These are phyloP conservation scores for Pangasius macronema DNA, from an alignment of 2,797 vertebrate species.

Conservation along the genomic window DNA sequence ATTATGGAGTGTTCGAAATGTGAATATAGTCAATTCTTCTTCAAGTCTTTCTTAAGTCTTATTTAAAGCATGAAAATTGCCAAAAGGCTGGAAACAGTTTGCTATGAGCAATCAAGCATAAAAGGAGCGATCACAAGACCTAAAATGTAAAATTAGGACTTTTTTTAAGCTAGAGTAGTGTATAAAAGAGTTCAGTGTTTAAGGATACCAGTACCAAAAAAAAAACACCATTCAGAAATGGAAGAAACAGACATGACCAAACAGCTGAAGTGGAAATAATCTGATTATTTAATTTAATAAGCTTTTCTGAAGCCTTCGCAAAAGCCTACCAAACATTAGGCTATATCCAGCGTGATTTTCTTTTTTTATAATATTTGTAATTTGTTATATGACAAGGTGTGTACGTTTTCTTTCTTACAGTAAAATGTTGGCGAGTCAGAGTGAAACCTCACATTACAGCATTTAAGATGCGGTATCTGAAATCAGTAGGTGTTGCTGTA, in stretches of 20 bases:
- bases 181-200: not conserved
- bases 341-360: not conserved
- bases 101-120: too few species aligned
- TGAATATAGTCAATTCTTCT: not conserved
- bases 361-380: not conserved
- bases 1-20: not conserved
- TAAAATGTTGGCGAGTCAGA: not conserved
- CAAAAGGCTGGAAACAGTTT: not conserved
- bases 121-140: not conserved
- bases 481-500: constrained; percentile 24
- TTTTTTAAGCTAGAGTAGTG: not conserved
- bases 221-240: not conserved
- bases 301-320: not conserved
- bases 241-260: not conserved
- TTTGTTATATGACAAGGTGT: too few species aligned
- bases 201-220: not conserved
- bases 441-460: not conserved
- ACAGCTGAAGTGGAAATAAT: not conserved
- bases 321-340: not conserved
- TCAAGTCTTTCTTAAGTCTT: not conserved
- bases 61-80: not conserved
- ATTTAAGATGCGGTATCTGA: not conserved
- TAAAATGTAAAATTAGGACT: not conserved
- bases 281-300: too few species aligned
- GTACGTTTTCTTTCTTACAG: not conserved